These are phyloP conservation scores for Thalassoma bifasciatum DNA, from an alignment of 2,113 vertebrate genomes.

Conservation along the genomic window DNA sequence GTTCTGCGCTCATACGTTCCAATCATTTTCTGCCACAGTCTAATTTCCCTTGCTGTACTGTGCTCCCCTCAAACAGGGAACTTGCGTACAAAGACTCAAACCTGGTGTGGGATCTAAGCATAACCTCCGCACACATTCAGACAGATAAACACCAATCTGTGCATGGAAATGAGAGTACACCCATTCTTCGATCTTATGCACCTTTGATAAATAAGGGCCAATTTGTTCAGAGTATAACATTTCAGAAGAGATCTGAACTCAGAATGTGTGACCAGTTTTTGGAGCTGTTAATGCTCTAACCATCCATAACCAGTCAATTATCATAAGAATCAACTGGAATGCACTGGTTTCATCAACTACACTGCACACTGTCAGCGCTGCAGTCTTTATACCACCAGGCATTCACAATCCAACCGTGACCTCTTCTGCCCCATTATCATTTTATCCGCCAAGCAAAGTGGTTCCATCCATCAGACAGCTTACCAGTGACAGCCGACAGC, in stretches of 20 bases:
- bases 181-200: too few species aligned
- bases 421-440: constrained; percentile 48
- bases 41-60: too few species aligned
- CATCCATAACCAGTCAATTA: constrained; percentile 42
- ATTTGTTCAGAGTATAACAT: neutral
- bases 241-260: constrained; percentile 2
- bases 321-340: constrained; percentile 29
- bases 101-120: too few species aligned
- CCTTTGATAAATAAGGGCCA: too few species aligned
- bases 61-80: too few species aligned
- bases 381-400: constrained; percentile 17
- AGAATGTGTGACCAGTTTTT: constrained; percentile 14
- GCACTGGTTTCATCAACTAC: constrained; percentile 12
- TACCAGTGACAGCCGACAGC: constrained; percentile 49
- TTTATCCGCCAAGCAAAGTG: constrained; percentile 49
- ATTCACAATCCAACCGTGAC: constrained; percentile 39
- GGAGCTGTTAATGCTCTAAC: constrained; percentile 37
- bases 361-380: constrained; percentile 7
- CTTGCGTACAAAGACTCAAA: too few species aligned
- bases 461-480: constrained; percentile 63
- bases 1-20: too few species aligned
- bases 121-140: too few species aligned
- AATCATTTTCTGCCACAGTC: too few species aligned
- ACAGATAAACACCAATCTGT: too few species aligned
- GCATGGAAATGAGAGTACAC: too few species aligned